Evolutionary conservation across 2,888 invertebrate species (phyloP), one percentile per base, ranked within the genome.

Genomic region (Acleris emargana): DNA sequence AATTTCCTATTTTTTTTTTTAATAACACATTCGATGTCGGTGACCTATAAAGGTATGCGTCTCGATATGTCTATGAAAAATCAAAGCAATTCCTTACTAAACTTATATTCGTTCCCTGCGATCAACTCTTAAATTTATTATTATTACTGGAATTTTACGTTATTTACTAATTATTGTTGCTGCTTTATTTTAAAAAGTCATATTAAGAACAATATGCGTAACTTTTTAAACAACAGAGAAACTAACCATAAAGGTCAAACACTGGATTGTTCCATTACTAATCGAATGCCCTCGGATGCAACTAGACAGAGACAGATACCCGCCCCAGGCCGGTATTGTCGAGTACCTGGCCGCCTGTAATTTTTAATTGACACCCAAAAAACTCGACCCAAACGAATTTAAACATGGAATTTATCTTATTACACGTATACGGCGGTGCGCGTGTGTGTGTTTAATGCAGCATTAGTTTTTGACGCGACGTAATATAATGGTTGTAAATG

Each of bases 351-450:
- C 82, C 80, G 78, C 76, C 78, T 81, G 90, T 92, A 91, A 89
- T 88, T 86, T 88, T 89, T 91, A 91, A 92, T 92, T 91, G 90
- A 91, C 90, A 89, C 71, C 66, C 32, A 90, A 91, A 90, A 91
- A 91, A 87, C 76, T 75, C 77, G 84, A 80, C 81, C 84, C 86
- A 71, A 72, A 82, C 82, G 81, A 86, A 85, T 88, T 87, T 89
- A 87, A 87, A 87, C 81, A 81, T 82, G 86, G 88, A 88, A 89
- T 90, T 88, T 86, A 89, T 90, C 89, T 90, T 89, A 89, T 90
- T 89, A 86, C 84, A 76, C 76, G 77, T 79, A 81, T 82, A 79
- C 79, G 79, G 78, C 67, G 79, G 78, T 67, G 67, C 69, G 69
- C 58, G 69, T 78, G 83, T 81, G 84, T 85, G 86, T 78, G 87